Evolutionary conservation across 1,140 invertebrate genomes (phyloP).

Genomic region (Belonocnema kinseyi): DNA sequence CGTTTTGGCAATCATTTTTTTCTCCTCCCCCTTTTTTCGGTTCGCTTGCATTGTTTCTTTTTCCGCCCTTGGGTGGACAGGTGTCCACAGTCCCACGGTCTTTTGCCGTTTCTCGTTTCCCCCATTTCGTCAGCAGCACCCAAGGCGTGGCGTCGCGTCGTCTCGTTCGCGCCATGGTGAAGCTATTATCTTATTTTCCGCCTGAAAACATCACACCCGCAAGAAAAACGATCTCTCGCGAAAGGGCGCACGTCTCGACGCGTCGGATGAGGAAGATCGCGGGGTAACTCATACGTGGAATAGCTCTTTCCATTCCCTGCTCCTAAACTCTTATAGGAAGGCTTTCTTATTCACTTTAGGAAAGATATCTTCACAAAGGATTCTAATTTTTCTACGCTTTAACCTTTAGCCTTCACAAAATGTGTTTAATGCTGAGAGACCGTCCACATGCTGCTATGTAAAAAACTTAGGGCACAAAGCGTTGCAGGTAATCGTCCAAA

Average conservation of each 20-base stretch:
- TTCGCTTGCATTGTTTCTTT: conserved; percentile 25
- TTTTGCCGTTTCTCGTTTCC: conserved; percentile 41
- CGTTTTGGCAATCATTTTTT: neutral
- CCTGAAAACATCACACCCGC: conserved; percentile 71
- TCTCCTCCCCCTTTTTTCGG: neutral
- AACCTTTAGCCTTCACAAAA: neutral
- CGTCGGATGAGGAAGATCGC: conserved; percentile 18
- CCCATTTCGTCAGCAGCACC: conserved; percentile 36
- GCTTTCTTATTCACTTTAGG: neutral
- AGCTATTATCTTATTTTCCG: conserved; percentile 76
- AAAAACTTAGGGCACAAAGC: no score
- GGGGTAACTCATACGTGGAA: conserved; percentile 22
- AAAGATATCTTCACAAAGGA: neutral
- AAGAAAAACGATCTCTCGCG: conserved; percentile 69
- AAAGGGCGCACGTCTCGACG: conserved; percentile 43
- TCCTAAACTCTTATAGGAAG: neutral
- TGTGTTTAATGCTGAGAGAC: neutral
- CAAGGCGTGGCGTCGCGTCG: conserved; percentile 40
- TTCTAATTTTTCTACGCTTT: neutral
- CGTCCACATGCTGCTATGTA: no score
- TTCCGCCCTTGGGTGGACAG: conserved; percentile 38
- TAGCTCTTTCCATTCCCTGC: neutral
- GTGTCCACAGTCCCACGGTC: conserved; percentile 54
- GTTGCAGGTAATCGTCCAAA: no score
- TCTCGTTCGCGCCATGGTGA: conserved; percentile 60